phyloP scores from a whole-genome alignment of 2,888 invertebrate genomes.

The Lamproptera curius region DNA sequence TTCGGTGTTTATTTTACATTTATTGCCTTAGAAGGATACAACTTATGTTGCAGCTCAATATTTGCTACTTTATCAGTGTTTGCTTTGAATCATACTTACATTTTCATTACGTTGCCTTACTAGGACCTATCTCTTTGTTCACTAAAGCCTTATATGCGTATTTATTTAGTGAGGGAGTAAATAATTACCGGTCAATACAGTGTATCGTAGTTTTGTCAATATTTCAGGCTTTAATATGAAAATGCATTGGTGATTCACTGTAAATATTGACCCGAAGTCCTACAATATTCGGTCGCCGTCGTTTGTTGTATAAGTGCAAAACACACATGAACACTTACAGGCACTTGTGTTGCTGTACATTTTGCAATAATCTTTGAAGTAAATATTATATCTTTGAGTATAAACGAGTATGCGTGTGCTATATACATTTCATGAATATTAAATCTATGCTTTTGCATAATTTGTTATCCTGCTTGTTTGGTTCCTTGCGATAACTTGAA shows the following conservation, averaged over 20 bases:
- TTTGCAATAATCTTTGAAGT: slow-evolving; percentile 6
- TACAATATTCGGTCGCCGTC: slow-evolving; percentile 7
- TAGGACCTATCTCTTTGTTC: not conserved
- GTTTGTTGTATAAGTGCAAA: not conserved
- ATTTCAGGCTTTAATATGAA: slow-evolving; percentile 10
- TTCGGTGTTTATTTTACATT: too few relatives aligned
- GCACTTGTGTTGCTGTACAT: not conserved
- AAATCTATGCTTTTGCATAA: too few relatives aligned
- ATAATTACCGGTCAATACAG: not conserved
- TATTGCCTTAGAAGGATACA: too few relatives aligned
- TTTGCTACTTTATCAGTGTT: not conserved
- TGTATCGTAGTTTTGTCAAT: slow-evolving; percentile 4
- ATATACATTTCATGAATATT: too few relatives aligned
- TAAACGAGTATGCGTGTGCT: too few relatives aligned
- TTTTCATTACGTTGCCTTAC: not conserved
- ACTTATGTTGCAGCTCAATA: not conserved
- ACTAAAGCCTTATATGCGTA: not conserved
- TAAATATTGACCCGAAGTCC: slow-evolving; percentile 12
- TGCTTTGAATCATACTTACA: not conserved
- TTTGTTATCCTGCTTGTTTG: too few relatives aligned
- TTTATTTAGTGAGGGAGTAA: not conserved
- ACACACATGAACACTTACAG: not conserved
- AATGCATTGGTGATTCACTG: slow-evolving; percentile 11
- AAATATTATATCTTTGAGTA: too few relatives aligned
- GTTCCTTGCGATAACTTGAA: too few relatives aligned